These are phyloP conservation scores for Drosophila watanabei DNA, from an alignment of 1,140 invertebrate species.

Conservation along the genomic window DNA sequence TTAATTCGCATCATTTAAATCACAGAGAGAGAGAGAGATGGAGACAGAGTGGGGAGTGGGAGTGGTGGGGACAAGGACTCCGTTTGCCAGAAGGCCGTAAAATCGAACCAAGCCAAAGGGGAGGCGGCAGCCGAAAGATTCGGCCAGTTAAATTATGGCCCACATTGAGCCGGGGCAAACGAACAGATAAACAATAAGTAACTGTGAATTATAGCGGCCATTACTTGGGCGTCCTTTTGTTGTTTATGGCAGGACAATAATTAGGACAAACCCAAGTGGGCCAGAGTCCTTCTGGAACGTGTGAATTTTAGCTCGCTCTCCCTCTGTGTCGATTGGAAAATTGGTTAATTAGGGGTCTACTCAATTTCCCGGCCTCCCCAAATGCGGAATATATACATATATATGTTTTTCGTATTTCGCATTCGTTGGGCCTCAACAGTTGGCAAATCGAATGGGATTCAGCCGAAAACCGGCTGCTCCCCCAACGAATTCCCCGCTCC, in stretches of 20 bases:
- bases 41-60: background rate
- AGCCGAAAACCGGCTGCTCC: slow-evolving; percentile 11
- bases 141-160: slow-evolving; percentile 69
- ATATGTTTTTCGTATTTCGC: background rate
- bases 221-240: slow-evolving; percentile 68
- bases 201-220: slow-evolving; percentile 84
- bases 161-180: slow-evolving; percentile 76
- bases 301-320: slow-evolving; percentile 34
- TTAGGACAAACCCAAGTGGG: slow-evolving; percentile 56
- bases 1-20: slow-evolving; percentile 83
- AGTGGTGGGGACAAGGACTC: background rate
- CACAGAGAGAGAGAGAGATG: slow-evolving; percentile 35
- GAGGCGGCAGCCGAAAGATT: slow-evolving; percentile 13
- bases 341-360: slow-evolving; percentile 74
- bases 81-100: slow-evolving; percentile 19
- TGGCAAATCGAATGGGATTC: slow-evolving; percentile 70
- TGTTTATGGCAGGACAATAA: slow-evolving; percentile 82
- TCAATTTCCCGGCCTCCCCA: slow-evolving; percentile 27
- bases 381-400: slow-evolving; percentile 8
- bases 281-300: slow-evolving; percentile 36
- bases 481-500: background rate
- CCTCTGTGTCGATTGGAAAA: slow-evolving; percentile 35
- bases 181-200: slow-evolving; percentile 84
- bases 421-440: slow-evolving; percentile 55
- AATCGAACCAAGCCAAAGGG: slow-evolving; percentile 53